These are phyloP conservation scores for Eretmochelys imbricata DNA, from an alignment of 2,113 vertebrate species.

Conservation along the genomic window DNA sequence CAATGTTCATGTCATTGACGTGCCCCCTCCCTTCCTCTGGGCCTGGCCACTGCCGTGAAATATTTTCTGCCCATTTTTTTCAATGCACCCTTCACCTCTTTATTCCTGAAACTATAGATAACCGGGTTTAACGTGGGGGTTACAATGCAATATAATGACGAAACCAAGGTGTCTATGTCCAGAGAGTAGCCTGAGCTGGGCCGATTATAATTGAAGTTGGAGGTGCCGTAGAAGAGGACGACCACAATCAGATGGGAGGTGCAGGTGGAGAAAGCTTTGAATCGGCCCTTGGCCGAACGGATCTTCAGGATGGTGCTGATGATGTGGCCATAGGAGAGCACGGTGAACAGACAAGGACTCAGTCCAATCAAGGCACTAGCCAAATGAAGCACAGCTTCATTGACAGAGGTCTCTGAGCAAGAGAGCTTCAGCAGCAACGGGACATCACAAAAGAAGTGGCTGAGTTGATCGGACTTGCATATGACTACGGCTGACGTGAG, in stretches of 20 bases:
- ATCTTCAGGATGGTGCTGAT: conserved; percentile 19
- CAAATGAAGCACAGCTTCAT: conserved; percentile 32
- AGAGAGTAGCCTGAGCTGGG: conserved; percentile 47
- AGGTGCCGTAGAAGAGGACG: conserved; percentile 60
- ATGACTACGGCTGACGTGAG: conserved; percentile 14
- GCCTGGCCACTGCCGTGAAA: background rate
- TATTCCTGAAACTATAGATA: conserved; percentile 67
- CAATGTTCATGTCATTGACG: no score
- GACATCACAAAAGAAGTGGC: conserved; percentile 58
- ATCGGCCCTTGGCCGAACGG: background rate
- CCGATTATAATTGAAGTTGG: conserved; percentile 63
- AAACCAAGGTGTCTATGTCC: conserved; percentile 58
- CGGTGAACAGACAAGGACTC: conserved; percentile 22
- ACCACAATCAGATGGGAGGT: conserved; percentile 60
- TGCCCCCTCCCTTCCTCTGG: background rate
- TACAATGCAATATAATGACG: conserved; percentile 62
- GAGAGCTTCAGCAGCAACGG: conserved; percentile 31
- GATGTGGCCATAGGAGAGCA: conserved; percentile 39
- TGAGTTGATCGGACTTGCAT: conserved; percentile 34
- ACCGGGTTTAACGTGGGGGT: conserved; percentile 69
- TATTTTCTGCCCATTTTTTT: conserved; percentile 25
- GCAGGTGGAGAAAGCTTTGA: conserved; percentile 56
- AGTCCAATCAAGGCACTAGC: background rate
- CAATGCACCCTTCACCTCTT: conserved; percentile 57
- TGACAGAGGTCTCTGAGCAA: conserved; percentile 34